Percentiles rank a stretch among this genome's conserved stretches.
Conservation (phyloP, 2,113 vertebrate species). For the Ornithorhynchus anatinus region DNA sequence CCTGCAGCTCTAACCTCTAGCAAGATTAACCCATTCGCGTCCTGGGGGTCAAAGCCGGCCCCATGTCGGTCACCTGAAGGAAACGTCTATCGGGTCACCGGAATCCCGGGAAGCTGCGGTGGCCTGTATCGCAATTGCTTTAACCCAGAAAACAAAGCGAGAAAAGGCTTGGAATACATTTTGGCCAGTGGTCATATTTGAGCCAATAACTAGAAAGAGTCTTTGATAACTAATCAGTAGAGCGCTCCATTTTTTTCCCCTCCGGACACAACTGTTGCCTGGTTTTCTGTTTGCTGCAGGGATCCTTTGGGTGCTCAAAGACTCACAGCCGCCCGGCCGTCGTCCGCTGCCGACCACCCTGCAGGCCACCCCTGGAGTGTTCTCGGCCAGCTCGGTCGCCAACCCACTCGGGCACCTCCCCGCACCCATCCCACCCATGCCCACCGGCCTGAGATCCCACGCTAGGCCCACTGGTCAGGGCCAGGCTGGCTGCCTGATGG, state of each 20-base stretch:
- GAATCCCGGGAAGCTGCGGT: not conserved
- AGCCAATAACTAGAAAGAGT: slow-evolving; percentile 7
- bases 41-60: too few relatives aligned
- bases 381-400: slow-evolving; percentile 60
- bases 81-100: slow-evolving; percentile 21
- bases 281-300: slow-evolving; percentile 67
- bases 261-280: slow-evolving; percentile 48
- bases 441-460: too few relatives aligned
- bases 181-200: slow-evolving; percentile 4
- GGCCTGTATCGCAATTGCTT: slow-evolving; percentile 3
- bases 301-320: too few relatives aligned
- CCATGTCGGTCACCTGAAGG: not conserved
- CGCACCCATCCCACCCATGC: too few relatives aligned
- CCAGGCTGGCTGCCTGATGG: too few relatives aligned
- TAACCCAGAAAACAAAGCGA: slow-evolving; percentile 31
- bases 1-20: too few relatives aligned
- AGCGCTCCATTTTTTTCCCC: slow-evolving; percentile 23
- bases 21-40: too few relatives aligned
- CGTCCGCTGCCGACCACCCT: slow-evolving; percentile 81
- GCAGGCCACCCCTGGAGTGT: slow-evolving; percentile 69
- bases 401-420: too few relatives aligned
- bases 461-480: too few relatives aligned
- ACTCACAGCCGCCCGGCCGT: slow-evolving; percentile 78
- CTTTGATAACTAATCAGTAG: slow-evolving; percentile 18
- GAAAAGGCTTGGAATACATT: slow-evolving; percentile 11